phyloP scores from a whole-genome alignment of 2,888 invertebrate species.

The Crioceris asparagi region DNA sequence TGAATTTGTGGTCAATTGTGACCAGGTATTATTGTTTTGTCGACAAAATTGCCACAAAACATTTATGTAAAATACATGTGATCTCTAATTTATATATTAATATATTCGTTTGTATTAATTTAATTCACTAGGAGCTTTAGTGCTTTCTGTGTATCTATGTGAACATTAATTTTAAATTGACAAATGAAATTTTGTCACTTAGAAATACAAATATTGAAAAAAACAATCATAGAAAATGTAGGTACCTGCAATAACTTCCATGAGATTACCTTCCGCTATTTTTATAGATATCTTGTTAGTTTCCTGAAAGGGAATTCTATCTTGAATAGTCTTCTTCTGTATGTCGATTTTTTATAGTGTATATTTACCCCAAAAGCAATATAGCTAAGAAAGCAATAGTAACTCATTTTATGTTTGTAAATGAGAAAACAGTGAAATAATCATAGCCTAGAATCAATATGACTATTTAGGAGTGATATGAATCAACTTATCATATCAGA shows the following conservation, averaged over 20 bases:
- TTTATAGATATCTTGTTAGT: conserved; percentile 16
- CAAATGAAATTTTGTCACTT: conserved; percentile 2
- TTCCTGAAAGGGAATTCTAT: not conserved
- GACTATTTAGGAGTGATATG: no score
- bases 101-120: conserved; percentile 13
- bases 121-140: conserved; percentile 15
- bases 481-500: no score
- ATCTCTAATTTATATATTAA: conserved; percentile 24
- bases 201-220: not conserved
- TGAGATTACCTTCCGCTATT: conserved; percentile 14
- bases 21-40: no score
- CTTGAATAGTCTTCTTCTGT: not conserved
- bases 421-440: no score
- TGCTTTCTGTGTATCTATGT: conserved; percentile 15
- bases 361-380: not conserved
- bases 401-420: not conserved
- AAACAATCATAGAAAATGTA: conserved; percentile 17
- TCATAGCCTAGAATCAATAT: no score
- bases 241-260: conserved; percentile 21
- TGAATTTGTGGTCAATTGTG: no score
- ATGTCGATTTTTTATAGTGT: not conserved
- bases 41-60: no score
- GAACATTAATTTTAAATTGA: conserved; percentile 10
- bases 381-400: not conserved
- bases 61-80: no score